Conservation (phyloP, 2,888 invertebrate genomes). For the Entomobrya proxima region DNA sequence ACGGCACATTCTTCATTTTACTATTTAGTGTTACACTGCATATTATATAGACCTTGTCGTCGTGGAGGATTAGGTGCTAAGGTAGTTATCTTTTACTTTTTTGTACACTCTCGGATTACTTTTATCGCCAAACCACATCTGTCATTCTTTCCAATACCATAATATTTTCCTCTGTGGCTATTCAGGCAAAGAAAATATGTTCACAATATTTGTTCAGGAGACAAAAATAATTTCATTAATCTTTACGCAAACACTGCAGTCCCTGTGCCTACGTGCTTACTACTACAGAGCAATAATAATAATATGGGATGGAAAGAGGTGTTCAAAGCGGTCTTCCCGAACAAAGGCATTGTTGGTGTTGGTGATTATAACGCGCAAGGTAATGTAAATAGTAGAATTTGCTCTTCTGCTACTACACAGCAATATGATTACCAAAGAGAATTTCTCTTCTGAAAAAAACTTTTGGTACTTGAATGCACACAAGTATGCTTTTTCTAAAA, state of each 20-base stretch:
- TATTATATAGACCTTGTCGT: no score
- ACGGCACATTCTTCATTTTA: no score
- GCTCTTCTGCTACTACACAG: no score
- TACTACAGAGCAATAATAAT: background rate
- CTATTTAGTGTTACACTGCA: no score
- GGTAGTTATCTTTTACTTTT: background rate
- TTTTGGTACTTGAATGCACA: background rate
- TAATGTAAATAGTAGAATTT: background rate
- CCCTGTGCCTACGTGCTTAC: background rate
- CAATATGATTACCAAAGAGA: no score
- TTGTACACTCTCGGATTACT: constrained; percentile 7
- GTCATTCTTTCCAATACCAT: constrained; percentile 19
- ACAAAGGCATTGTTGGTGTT: background rate
- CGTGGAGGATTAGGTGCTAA: no score
- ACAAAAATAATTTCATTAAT: constrained; percentile 59
- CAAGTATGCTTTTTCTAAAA: background rate
- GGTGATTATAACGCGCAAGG: background rate
- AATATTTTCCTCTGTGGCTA: constrained; percentile 52
- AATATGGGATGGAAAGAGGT: background rate
- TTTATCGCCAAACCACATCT: constrained; percentile 34
- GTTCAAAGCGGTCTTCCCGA: background rate
- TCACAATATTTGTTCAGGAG: constrained; percentile 57
- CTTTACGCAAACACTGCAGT: background rate
- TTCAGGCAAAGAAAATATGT: constrained; percentile 34
- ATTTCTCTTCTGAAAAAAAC: background rate